phyloP scores from a whole-genome alignment of 2,113 vertebrate genomes.

The Myrmecobius fasciatus region DNA sequence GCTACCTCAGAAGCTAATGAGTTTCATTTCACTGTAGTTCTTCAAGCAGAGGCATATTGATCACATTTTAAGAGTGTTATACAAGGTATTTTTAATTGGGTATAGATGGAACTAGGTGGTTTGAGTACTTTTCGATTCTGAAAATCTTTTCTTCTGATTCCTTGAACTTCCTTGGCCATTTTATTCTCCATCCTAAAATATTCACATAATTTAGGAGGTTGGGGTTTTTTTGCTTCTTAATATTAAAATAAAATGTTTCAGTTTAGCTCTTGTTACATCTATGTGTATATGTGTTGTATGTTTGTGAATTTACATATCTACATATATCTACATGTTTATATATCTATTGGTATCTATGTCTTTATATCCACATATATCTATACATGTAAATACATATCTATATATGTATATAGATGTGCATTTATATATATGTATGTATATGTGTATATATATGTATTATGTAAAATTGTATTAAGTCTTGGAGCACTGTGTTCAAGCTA shows the following conservation, averaged over 20 bases:
- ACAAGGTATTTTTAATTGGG: not conserved
- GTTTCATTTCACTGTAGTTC: not conserved
- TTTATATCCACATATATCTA: too few species aligned
- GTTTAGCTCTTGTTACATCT: too few species aligned
- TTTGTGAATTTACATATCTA: too few species aligned
- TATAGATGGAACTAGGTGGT: not conserved
- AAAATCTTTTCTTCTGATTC: not conserved
- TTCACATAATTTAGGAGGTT: not conserved
- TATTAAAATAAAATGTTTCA: not conserved
- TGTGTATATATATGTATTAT: too few species aligned
- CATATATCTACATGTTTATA: too few species aligned
- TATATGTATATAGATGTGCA: too few species aligned
- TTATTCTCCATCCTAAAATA: not conserved
- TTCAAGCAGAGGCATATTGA: not conserved
- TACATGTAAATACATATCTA: too few species aligned
- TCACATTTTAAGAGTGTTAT: not conserved
- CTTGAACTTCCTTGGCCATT: not conserved
- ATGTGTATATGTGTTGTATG: too few species aligned
- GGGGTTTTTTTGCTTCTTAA: not conserved
- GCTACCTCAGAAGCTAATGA: not conserved
- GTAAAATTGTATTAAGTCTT: not conserved
- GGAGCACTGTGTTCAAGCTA: not conserved
- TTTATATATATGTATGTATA: too few species aligned
- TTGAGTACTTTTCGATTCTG: not conserved
- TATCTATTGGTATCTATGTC: too few species aligned